Percentiles rank a stretch among this genome's conserved stretches.
Evolutionary conservation across 2,113 vertebrate genomes (phyloP).

Genomic region (Podarcis muralis): DNA sequence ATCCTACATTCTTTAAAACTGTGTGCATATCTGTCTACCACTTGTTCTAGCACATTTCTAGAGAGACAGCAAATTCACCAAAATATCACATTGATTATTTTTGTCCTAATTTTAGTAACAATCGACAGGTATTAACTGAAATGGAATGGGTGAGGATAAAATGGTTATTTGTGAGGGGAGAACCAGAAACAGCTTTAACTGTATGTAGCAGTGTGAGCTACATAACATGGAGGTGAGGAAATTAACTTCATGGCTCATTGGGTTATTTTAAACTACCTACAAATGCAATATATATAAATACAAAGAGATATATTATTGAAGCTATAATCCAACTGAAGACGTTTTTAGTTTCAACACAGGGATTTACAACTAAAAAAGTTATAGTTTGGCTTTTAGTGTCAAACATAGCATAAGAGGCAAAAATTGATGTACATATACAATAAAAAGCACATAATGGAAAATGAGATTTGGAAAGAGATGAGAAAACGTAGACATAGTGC

Average conservation of each 20-base stretch:
- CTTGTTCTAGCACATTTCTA: neutral
- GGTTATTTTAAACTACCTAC: conserved; percentile 43
- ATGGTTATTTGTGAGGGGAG: conserved; percentile 11
- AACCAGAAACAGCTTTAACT: conserved; percentile 1
- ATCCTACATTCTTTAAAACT: neutral
- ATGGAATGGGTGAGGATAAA: neutral
- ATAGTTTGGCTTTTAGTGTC: conserved; percentile 22
- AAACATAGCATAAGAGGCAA: conserved; percentile 41
- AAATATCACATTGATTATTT: neutral
- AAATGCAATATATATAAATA: conserved; percentile 43
- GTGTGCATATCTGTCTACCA: neutral
- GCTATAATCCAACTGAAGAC: conserved; percentile 43
- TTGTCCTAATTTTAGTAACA: neutral
- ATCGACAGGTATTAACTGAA: neutral
- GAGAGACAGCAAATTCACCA: neutral
- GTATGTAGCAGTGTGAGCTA: conserved; percentile 1
- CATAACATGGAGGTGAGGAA: conserved; percentile 30
- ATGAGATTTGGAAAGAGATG: conserved; percentile 55
- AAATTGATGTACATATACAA: conserved; percentile 24
- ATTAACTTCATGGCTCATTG: conserved; percentile 22
- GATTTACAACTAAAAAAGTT: conserved; percentile 31
- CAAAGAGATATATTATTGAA: conserved; percentile 28
- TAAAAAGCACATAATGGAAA: conserved; percentile 56
- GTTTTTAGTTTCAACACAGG: conserved; percentile 36
- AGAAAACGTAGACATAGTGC: conserved; percentile 23